phyloP scores from a whole-genome alignment of 1,140 invertebrate genomes.

The Bombus polaris region DNA sequence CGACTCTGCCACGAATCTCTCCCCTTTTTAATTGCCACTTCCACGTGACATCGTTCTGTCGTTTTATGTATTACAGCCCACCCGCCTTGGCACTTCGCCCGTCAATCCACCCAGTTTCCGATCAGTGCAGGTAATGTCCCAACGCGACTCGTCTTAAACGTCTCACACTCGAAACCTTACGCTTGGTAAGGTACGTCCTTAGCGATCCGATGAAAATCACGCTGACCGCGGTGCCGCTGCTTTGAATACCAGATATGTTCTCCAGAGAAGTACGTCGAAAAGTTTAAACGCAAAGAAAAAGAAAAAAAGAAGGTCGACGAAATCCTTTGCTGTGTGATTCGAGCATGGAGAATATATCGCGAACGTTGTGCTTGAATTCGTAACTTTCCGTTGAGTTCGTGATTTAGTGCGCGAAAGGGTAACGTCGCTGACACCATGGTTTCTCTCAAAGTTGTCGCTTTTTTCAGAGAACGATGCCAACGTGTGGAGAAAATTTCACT shows the following conservation, averaged over 20 bases:
- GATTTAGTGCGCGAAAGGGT: background rate
- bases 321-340: constrained; percentile 7
- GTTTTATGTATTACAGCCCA: constrained; percentile 79
- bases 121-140: constrained; percentile 81
- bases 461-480: background rate
- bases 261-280: constrained; percentile 37
- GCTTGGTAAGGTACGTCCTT: constrained; percentile 35
- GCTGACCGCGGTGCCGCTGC: constrained; percentile 37
- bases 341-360: constrained; percentile 18
- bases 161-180: constrained; percentile 42
- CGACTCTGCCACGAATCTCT: background rate
- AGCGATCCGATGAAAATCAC: constrained; percentile 39
- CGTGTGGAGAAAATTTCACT: background rate
- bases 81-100: constrained; percentile 78
- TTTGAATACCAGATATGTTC: constrained; percentile 44
- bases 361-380: constrained; percentile 9
- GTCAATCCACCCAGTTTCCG: constrained; percentile 78
- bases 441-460: background rate
- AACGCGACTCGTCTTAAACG: constrained; percentile 63
- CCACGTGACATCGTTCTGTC: constrained; percentile 79
- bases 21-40: constrained; percentile 62
- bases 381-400: background rate
- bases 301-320: background rate
- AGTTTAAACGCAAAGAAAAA: background rate
- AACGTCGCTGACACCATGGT: background rate